phyloP scores from a whole-genome alignment of 2,113 vertebrate species.

The Leucoraja erinaceus region DNA sequence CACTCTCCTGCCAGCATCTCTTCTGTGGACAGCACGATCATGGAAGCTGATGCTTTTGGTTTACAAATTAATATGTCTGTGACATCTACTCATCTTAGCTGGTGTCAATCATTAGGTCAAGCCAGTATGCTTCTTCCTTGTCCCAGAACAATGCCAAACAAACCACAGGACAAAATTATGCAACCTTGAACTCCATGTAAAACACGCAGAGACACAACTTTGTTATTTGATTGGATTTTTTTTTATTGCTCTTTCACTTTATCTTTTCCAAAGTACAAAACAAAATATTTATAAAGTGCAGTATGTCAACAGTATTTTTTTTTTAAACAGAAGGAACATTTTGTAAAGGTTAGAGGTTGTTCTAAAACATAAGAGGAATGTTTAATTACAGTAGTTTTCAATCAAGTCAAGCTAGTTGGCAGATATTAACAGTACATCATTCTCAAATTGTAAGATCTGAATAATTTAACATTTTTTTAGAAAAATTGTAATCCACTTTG shows the following conservation, averaged over 20 bases:
- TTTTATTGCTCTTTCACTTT: neutral
- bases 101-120: neutral
- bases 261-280: neutral
- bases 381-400: neutral
- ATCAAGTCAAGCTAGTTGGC: neutral
- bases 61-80: neutral
- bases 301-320: neutral
- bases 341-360: neutral
- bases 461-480: neutral
- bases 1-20: neutral
- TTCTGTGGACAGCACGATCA: neutral
- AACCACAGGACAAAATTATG: neutral
- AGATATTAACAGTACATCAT: neutral
- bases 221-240: neutral
- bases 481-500: neutral
- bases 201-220: neutral
- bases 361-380: neutral
- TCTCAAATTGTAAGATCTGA: neutral
- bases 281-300: neutral
- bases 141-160: neutral
- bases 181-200: neutral
- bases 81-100: neutral
- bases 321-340: neutral
- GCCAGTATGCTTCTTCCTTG: neutral
- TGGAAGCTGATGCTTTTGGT: neutral